phyloP scores from a whole-genome alignment of 2,888 invertebrate species.

The Maniola hyperantus region DNA sequence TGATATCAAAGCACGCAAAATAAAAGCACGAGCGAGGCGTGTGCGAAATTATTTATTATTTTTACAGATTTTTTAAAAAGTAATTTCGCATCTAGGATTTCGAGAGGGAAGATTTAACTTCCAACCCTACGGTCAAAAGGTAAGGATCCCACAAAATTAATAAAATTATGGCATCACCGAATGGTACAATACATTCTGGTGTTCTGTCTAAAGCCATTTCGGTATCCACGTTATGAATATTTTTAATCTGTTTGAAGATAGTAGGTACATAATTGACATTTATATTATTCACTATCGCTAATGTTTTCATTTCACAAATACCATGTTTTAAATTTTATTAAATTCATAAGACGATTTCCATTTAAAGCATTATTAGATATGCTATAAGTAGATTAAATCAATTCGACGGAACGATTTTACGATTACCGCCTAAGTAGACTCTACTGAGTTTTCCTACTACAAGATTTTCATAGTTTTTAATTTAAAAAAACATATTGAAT shows the following conservation, averaged over 20 bases:
- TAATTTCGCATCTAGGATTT: too few relatives aligned
- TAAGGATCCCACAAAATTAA: too few relatives aligned
- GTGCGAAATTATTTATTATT: too few relatives aligned
- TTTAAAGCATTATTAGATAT: conserved; percentile 73
- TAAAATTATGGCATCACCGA: too few relatives aligned
- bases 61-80: too few relatives aligned
- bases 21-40: too few relatives aligned
- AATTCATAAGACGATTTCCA: conserved; percentile 79
- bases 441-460: not conserved
- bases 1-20: too few relatives aligned
- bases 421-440: conserved; percentile 23
- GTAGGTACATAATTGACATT: conserved; percentile 66
- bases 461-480: not conserved
- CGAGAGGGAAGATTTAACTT: too few relatives aligned
- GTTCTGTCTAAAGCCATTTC: conserved; percentile 33
- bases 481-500: not conserved
- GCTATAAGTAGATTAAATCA: conserved; percentile 57
- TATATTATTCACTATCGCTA: conserved; percentile 62
- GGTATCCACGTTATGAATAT: conserved; percentile 42
- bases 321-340: conserved; percentile 71
- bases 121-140: too few relatives aligned
- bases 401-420: conserved; percentile 25
- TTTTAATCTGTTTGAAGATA: conserved; percentile 58
- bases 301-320: conserved; percentile 63
- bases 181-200: not conserved